A percentile compares a stretch with the other conserved stretches of the same genome.
Conservation (phyloP, 2,888 invertebrate genomes). For the Cephonodes hylas region DNA sequence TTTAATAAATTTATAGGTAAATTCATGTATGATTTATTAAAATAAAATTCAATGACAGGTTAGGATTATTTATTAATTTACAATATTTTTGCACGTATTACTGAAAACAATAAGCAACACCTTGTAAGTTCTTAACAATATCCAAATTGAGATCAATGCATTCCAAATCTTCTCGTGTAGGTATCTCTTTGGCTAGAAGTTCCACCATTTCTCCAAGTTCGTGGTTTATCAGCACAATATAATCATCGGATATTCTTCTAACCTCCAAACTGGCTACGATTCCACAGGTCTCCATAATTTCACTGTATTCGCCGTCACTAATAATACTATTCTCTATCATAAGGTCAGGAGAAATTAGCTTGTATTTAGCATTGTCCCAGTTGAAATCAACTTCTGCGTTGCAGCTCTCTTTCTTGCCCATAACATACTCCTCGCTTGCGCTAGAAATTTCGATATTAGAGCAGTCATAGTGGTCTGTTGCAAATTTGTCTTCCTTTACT, state of each 20-base stretch:
- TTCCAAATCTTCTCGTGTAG: not conserved
- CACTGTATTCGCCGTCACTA: not conserved
- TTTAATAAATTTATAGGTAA: no score
- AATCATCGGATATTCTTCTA: not conserved
- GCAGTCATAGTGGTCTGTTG: not conserved
- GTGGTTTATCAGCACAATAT: not conserved
- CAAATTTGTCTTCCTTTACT: not conserved
- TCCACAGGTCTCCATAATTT: not conserved
- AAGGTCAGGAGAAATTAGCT: not conserved
- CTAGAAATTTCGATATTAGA: not conserved
- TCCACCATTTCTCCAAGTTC: not conserved
- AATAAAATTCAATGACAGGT: not conserved
- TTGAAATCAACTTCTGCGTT: not conserved
- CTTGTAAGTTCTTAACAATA: not conserved
- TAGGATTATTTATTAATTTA: not conserved
- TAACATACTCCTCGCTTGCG: not conserved
- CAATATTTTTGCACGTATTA: not conserved
- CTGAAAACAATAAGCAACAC: not conserved
- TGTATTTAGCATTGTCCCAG: not conserved
- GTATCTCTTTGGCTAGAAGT: not conserved
- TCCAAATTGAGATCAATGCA: not conserved
- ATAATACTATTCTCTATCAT: not conserved
- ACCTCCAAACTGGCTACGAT: not conserved
- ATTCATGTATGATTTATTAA: no score
- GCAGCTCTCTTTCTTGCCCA: not conserved